Conservation (phyloP, 2,797 vertebrate genomes). For the Leptoclinus maculatus region DNA sequence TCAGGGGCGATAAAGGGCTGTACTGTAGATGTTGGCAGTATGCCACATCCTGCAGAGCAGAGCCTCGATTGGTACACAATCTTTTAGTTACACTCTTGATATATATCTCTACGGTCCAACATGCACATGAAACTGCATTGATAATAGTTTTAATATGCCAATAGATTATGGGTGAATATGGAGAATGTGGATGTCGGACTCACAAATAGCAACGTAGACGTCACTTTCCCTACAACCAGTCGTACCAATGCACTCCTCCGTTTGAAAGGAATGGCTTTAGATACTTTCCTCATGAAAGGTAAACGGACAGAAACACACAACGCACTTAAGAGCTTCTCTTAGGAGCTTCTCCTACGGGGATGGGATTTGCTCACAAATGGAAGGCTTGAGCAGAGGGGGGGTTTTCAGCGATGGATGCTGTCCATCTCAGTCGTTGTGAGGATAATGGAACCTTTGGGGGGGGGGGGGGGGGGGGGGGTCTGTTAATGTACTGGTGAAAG, state of each 20-base stretch:
- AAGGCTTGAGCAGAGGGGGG: constrained; percentile 30
- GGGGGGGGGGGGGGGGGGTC: constrained; percentile 28
- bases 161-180: background rate
- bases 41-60: constrained; percentile 4
- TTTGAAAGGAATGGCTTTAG: constrained; percentile 48
- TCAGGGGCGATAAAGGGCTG: background rate
- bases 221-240: background rate
- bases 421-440: constrained; percentile 7
- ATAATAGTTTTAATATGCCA: background rate
- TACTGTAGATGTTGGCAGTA: background rate
- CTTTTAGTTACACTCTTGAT: background rate
- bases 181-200: background rate
- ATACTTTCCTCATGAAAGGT: constrained; percentile 31
- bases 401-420: constrained; percentile 25
- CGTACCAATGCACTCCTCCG: constrained; percentile 37
- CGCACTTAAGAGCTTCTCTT: constrained; percentile 22
- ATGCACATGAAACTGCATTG: background rate
- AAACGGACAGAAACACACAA: constrained; percentile 43
- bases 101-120: background rate
- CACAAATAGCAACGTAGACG: constrained; percentile 17
- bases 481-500: constrained; percentile 60
- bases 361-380: constrained; percentile 52
- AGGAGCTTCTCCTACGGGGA: constrained; percentile 13
- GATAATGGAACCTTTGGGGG: constrained; percentile 60
- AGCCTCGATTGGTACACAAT: background rate